phyloP scores from a whole-genome alignment of 2,113 vertebrate species.

The Struthidea cinerea region DNA sequence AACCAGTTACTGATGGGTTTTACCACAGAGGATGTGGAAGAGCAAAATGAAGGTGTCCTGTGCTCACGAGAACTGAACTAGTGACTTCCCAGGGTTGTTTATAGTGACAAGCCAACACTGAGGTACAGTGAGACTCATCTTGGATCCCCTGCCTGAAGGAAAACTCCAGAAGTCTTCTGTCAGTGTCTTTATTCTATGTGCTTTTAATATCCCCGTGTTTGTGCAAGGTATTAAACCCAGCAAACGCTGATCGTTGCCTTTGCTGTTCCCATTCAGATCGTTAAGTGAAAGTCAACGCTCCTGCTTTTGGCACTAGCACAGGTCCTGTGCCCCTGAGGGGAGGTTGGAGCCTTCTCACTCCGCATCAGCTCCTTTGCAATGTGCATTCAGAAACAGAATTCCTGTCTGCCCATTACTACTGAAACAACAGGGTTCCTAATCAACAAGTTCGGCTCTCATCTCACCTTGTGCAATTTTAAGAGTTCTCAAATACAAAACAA shows the following conservation, averaged over 20 bases:
- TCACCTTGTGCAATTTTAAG: neutral
- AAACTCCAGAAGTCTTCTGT: neutral
- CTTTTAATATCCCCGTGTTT: neutral
- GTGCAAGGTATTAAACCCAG: neutral
- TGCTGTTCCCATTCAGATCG: neutral
- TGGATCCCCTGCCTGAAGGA: neutral
- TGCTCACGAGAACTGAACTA: neutral
- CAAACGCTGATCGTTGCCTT: neutral
- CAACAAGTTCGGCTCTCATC: neutral
- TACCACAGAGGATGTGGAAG: neutral
- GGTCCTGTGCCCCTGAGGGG: neutral
- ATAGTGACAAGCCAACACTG: neutral
- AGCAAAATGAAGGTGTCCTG: neutral
- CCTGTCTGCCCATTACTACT: neutral
- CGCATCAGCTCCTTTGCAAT: neutral
- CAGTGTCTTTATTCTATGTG: neutral
- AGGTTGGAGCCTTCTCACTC: neutral
- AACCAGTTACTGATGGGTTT: neutral
- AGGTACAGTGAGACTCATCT: neutral
- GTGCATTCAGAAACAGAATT: neutral
- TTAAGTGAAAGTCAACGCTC: fast-evolving
- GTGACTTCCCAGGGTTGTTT: neutral
- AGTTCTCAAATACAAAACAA: neutral
- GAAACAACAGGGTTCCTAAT: neutral
- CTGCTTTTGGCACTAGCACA: neutral